Conservation (phyloP, 1,140 invertebrate species). For the Venturia canescens region DNA sequence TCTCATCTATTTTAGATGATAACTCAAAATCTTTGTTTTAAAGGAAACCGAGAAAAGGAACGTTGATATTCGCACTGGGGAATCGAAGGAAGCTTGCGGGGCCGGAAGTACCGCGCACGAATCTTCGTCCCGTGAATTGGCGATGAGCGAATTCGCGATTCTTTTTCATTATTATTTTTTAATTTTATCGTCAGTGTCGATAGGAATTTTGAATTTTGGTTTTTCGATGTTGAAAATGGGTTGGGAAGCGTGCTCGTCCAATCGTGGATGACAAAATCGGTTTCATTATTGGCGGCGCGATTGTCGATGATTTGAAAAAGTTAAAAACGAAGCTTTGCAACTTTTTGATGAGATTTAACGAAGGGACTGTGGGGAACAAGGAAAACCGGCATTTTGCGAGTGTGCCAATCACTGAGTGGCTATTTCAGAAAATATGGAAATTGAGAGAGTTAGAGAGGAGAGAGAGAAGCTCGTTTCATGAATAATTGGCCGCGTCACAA, state of each 20-base stretch:
- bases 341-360: background rate
- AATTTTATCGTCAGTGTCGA: no score
- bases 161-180: no score
- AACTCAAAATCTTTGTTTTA: background rate
- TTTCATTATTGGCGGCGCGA: no score
- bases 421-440: background rate
- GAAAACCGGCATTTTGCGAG: slow-evolving; percentile 15
- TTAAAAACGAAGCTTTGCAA: no score
- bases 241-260: no score
- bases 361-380: background rate
- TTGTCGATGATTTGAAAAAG: no score
- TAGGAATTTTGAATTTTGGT: no score
- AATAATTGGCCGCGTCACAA: slow-evolving; percentile 72
- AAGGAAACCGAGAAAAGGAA: slow-evolving; percentile 50
- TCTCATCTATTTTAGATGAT: background rate
- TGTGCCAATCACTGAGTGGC: slow-evolving; percentile 8
- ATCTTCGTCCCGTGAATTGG: no score
- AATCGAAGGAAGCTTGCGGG: background rate
- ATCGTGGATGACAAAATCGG: no score
- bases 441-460: slow-evolving; percentile 43
- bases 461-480: slow-evolving; percentile 56
- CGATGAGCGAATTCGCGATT: no score
- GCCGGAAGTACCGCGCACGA: no score
- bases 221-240: no score
- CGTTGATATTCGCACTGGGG: slow-evolving; percentile 43